phyloP scores from a whole-genome alignment of 2,888 invertebrate species.

The Rhingia rostrata region DNA sequence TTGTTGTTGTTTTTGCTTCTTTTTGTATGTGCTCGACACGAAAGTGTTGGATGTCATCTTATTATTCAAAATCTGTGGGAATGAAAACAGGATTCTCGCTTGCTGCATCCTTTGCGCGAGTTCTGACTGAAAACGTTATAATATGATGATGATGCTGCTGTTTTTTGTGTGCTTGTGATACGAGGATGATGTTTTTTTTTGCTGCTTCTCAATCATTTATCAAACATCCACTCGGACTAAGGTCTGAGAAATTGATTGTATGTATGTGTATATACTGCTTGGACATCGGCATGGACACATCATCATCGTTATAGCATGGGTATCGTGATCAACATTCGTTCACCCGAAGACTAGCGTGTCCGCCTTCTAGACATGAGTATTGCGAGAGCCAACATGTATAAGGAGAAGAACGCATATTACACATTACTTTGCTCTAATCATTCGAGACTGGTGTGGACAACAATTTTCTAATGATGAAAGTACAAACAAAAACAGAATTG shows the following conservation, averaged over 20 bases:
- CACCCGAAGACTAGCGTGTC: slow-evolving; percentile 27
- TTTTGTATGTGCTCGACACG: slow-evolving; percentile 72
- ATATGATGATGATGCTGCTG: slow-evolving; percentile 30
- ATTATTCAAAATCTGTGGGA: slow-evolving; percentile 83
- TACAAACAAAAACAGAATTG: slow-evolving; percentile 4
- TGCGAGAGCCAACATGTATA: slow-evolving; percentile 24
- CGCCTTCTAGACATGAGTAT: slow-evolving; percentile 21
- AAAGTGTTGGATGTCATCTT: slow-evolving; percentile 84
- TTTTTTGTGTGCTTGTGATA: slow-evolving; percentile 34
- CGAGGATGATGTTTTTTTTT: slow-evolving; percentile 20
- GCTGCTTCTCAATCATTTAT: slow-evolving; percentile 50
- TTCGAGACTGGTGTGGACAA: slow-evolving; percentile 15
- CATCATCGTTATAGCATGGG: slow-evolving; percentile 27
- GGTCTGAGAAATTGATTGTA: slow-evolving; percentile 30
- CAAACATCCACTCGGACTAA: slow-evolving; percentile 39
- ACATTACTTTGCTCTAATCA: slow-evolving; percentile 7
- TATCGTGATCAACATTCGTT: slow-evolving; percentile 41
- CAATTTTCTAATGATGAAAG: background rate
- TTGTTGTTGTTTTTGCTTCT: slow-evolving; percentile 40
- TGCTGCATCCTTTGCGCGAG: slow-evolving; percentile 50
- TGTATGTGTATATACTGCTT: slow-evolving; percentile 12
- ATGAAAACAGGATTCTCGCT: slow-evolving; percentile 82
- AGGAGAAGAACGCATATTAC: slow-evolving; percentile 13
- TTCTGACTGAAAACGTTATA: slow-evolving; percentile 41
- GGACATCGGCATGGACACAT: slow-evolving; percentile 33